These are phyloP conservation scores for Vandiemenella viatica DNA, from an alignment of 2,888 invertebrate genomes.

Conservation along the genomic window DNA sequence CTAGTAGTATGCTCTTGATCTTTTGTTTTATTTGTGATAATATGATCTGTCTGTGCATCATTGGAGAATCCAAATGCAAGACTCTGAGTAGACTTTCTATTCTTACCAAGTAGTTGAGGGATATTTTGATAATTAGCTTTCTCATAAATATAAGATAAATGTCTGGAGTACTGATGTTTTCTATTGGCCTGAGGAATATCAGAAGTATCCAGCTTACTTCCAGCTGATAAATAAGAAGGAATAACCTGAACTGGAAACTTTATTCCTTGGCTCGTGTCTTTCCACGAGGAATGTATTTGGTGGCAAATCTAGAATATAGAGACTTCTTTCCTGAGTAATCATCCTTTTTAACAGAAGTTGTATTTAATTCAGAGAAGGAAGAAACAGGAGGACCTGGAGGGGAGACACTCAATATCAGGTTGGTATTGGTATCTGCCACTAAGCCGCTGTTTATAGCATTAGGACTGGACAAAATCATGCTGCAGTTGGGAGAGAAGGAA, in stretches of 20 bases:
- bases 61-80: constrained; percentile 1
- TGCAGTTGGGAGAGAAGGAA: constrained; percentile 2
- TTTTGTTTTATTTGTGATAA: not conserved
- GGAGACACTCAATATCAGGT: constrained; percentile 6
- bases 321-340: no score
- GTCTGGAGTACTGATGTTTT: not conserved
- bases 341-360: no score
- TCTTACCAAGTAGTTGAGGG: not conserved
- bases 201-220: not conserved
- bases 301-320: no score
- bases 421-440: constrained; percentile 2
- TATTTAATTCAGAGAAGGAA: no score
- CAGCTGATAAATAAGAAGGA: not conserved
- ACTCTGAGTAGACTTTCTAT: constrained; percentile 9
- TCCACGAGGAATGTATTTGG: no score
- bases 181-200: no score
- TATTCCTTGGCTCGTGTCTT: not conserved
- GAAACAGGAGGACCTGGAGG: constrained; percentile 12
- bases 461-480: constrained; percentile 10
- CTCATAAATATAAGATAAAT: constrained; percentile 6
- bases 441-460: constrained; percentile 6
- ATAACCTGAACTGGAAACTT: not conserved
- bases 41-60: not conserved
- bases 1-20: not conserved
- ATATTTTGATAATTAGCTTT: not conserved